These are phyloP conservation scores for Rosalia funebris DNA, from an alignment of 2,888 invertebrate genomes.

Conservation along the genomic window DNA sequence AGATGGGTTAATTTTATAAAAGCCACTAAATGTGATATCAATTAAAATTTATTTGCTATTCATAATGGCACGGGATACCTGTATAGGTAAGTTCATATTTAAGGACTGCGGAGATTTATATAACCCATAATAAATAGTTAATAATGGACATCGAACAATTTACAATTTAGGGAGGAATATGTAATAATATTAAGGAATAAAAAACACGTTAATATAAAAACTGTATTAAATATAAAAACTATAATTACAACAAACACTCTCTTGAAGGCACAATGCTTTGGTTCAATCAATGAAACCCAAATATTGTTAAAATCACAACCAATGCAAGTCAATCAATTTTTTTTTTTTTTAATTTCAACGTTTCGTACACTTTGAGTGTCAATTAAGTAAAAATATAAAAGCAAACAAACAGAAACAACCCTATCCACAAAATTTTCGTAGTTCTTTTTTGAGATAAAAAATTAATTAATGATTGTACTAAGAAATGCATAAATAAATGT, in stretches of 20 bases:
- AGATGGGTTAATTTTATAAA: too few species aligned
- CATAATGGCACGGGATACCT: too few species aligned
- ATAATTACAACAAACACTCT: slow-evolving; percentile 46
- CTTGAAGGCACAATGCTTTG: slow-evolving; percentile 49
- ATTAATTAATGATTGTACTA: not conserved
- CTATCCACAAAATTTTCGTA: not conserved
- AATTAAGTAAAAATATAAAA: slow-evolving; percentile 6
- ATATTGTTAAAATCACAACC: slow-evolving; percentile 52
- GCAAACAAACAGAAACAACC: slow-evolving; percentile 7
- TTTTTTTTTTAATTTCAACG: slow-evolving; percentile 4
- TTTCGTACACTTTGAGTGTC: slow-evolving; percentile 7
- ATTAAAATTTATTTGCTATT: too few species aligned
- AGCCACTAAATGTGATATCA: too few species aligned
- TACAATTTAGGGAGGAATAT: too few species aligned
- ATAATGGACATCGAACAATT: too few species aligned
- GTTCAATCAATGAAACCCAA: slow-evolving; percentile 48
- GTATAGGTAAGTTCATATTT: too few species aligned
- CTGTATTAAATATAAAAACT: slow-evolving; percentile 47
- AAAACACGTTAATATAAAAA: slow-evolving; percentile 29
- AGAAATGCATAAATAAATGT: slow-evolving; percentile 3
- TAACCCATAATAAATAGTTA: too few species aligned
- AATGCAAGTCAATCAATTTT: slow-evolving; percentile 30
- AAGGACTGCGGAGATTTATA: too few species aligned
- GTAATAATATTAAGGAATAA: too few species aligned
- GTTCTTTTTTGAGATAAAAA: slow-evolving; percentile 13